These are phyloP conservation scores for Catotricha subobsoleta DNA, from an alignment of 2,888 invertebrate species.

Conservation along the genomic window DNA sequence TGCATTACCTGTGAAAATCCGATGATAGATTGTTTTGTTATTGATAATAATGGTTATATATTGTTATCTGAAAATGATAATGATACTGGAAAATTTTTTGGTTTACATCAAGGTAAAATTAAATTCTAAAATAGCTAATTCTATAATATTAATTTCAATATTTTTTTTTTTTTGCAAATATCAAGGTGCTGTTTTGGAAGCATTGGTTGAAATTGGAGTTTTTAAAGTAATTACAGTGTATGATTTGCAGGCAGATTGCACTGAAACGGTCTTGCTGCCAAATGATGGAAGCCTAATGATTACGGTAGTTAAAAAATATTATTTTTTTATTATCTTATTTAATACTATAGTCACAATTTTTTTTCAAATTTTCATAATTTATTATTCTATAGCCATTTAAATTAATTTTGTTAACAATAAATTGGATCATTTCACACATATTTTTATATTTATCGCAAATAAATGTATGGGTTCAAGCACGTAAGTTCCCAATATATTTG, in stretches of 20 bases:
- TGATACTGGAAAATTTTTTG: slow-evolving; percentile 71
- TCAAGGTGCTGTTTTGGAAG: slow-evolving; percentile 59
- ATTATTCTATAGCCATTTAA: neutral
- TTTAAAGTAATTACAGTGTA: slow-evolving; percentile 60
- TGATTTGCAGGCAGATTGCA: slow-evolving; percentile 70
- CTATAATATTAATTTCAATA: too few relatives aligned
- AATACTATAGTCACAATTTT: neutral
- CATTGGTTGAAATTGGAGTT: slow-evolving; percentile 50
- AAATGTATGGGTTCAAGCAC: slow-evolving; percentile 26
- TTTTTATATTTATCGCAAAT: slow-evolving; percentile 24
- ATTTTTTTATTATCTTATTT: too few relatives aligned
- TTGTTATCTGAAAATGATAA: slow-evolving; percentile 43
- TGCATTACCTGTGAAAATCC: slow-evolving; percentile 42
- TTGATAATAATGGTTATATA: slow-evolving; percentile 82
- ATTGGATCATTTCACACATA: slow-evolving; percentile 30
- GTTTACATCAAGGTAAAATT: slow-evolving; percentile 50
- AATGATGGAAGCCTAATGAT: too few relatives aligned
- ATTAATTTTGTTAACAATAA: slow-evolving; percentile 14
- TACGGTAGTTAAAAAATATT: too few relatives aligned
- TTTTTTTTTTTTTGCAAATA: too few relatives aligned
- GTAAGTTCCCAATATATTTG: slow-evolving; percentile 15
- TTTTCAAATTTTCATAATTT: too few relatives aligned
- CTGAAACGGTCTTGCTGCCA: too few relatives aligned
- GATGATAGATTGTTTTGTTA: slow-evolving; percentile 62
- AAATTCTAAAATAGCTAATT: too few relatives aligned